These are phyloP conservation scores for Laspeyria flexula DNA, from an alignment of 2,888 invertebrate species.

Conservation along the genomic window DNA sequence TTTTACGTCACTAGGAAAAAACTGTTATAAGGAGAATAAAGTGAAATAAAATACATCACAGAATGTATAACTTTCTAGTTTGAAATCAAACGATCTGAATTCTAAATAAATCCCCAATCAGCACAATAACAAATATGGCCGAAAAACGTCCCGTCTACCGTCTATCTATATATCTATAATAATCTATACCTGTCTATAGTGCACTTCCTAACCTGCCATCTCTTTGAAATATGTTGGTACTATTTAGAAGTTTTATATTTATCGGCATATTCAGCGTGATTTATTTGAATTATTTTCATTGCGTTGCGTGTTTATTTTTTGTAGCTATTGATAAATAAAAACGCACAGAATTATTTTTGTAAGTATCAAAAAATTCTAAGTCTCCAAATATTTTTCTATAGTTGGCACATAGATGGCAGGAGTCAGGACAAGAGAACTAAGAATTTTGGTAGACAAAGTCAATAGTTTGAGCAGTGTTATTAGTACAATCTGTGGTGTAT, in stretches of 20 bases:
- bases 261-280: too few relatives aligned
- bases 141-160: constrained; percentile 55
- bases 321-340: too few relatives aligned
- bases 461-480: too few relatives aligned
- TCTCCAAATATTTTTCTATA: too few relatives aligned
- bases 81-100: constrained; percentile 85
- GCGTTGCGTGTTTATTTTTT: too few relatives aligned
- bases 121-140: constrained; percentile 94
- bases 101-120: constrained; percentile 87
- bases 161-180: constrained; percentile 8
- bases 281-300: too few relatives aligned
- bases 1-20: constrained; percentile 66
- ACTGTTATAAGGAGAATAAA: constrained; percentile 55
- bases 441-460: too few relatives aligned
- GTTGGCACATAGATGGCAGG: too few relatives aligned
- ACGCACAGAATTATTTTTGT: too few relatives aligned
- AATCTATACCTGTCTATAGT: constrained; percentile 2
- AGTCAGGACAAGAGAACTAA: too few relatives aligned
- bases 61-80: constrained; percentile 63
- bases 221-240: not conserved
- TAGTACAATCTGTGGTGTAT: too few relatives aligned
- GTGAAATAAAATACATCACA: constrained; percentile 78
- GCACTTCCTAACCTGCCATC: constrained; percentile 3
- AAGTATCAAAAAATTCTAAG: too few relatives aligned
- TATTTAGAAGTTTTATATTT: not conserved